Evolutionary conservation across 2,797 vertebrate species (phyloP), one percentile per base, ranked within the genome.

Genomic region (Mionectes olivaceus): DNA sequence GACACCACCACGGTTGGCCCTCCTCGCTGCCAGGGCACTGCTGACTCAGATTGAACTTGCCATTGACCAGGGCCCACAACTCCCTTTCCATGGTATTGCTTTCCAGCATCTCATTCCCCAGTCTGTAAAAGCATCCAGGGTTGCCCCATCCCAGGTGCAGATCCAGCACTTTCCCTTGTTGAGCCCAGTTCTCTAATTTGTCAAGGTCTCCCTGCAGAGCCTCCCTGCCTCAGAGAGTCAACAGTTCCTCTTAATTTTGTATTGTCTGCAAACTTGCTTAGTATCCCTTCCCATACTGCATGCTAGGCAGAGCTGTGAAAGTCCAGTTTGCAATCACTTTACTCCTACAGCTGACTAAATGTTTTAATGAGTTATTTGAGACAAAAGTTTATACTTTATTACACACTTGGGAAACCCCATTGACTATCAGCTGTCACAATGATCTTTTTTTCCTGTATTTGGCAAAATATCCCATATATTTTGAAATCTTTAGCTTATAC

Each of bases 401-500:
- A 74, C 2, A 7, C 5, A 25, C 5, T 2, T 8, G 10, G 30
- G 13, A 87, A 94, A 46, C 52, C 9, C 30, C 15, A 46, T 7
- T 49, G 47, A 64, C 11, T 59, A 13, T 27, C 32, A 88, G 22
- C 10, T 70, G 23, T 44, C 25, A 56, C 28, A 49, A 52, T 14
- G 25, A 70, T 44, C 2, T 35, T 79, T 74, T 59, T 86, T 32
- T 14, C 35, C 23, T 78, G 0, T 37, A n/a, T 8, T 35, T 81
- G 65, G 12, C 28, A 88, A 69, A 15, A 53, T 57, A 81, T 64
- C 74, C 30, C 44, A 5, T 64, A 39, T 27, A 8, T 71, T 88
- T 89, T 65, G 27, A 84, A 89, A 79, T 21, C 6, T 74, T 91
- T 70, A 37, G 65, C 35, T 75, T 78, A 64, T 39, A 76, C 28